Percentiles rank a stretch among this genome's conserved stretches.
Conservation (phyloP, 2,797 vertebrate species). For the Urosaurus nigricauda region DNA sequence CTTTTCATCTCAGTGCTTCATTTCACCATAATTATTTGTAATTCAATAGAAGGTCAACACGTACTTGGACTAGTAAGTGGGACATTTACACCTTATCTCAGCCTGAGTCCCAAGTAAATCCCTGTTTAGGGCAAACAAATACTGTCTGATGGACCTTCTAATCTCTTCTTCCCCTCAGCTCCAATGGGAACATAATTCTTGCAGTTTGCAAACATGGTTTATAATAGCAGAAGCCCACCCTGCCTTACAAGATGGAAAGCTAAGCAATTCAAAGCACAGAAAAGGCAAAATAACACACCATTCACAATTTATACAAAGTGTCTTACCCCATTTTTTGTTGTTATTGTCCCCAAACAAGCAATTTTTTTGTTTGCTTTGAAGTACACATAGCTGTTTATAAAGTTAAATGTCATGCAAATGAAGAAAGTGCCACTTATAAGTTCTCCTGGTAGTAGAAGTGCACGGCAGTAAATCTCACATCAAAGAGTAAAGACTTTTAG, state of each 20-base stretch:
- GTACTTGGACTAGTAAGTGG: slow-evolving; percentile 16
- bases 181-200: slow-evolving; percentile 74
- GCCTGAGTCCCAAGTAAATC: background rate
- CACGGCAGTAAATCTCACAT: slow-evolving; percentile 59
- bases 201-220: slow-evolving; percentile 72
- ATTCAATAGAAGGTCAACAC: background rate
- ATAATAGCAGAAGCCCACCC: slow-evolving; percentile 54
- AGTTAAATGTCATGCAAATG: slow-evolving; percentile 82
- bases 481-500: slow-evolving; percentile 63
- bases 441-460: slow-evolving; percentile 61
- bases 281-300: slow-evolving; percentile 78
- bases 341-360: slow-evolving; percentile 73
- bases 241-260: slow-evolving; percentile 65
- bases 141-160: background rate
- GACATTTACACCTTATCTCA: slow-evolving; percentile 12
- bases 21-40: background rate
- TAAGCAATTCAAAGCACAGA: slow-evolving; percentile 73
- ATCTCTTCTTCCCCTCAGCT: slow-evolving; percentile 67
- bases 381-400: slow-evolving; percentile 79
- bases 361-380: slow-evolving; percentile 68
- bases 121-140: slow-evolving; percentile 15
- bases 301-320: slow-evolving; percentile 77
- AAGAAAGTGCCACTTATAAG: slow-evolving; percentile 78
- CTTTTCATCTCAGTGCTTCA: slow-evolving; percentile 8
- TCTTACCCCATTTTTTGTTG: slow-evolving; percentile 52